Evolutionary conservation across 2,113 vertebrate genomes (phyloP).

Genomic region (Hemicordylus capensis): DNA sequence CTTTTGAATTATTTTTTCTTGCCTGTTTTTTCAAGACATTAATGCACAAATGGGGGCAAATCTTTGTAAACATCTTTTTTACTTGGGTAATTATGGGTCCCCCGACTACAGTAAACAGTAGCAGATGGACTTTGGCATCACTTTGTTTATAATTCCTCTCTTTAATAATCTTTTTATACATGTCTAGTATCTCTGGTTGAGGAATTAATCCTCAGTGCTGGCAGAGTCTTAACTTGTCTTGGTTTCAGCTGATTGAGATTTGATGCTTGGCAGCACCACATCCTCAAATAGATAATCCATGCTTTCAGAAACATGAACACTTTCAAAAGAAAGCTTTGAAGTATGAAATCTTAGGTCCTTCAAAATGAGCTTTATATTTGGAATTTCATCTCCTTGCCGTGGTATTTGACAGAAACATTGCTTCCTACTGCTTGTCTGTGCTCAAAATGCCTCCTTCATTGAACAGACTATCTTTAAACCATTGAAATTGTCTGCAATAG

Average conservation of each 20-base stretch:
- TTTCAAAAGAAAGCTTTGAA: background rate
- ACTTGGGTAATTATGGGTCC: background rate
- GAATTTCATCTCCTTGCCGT: background rate
- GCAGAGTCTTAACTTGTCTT: slow-evolving; percentile 37
- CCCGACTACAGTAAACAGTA: slow-evolving; percentile 13
- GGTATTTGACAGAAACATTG: background rate
- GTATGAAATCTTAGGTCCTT: slow-evolving; percentile 15
- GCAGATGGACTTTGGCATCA: slow-evolving; percentile 30
- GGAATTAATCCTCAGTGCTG: slow-evolving; percentile 39
- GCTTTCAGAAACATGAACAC: slow-evolving; percentile 20
- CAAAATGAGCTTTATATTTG: slow-evolving; percentile 17
- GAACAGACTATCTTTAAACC: background rate
- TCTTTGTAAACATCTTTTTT: background rate
- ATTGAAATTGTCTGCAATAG: background rate
- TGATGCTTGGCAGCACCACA: slow-evolving; percentile 37
- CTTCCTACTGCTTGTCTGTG: background rate
- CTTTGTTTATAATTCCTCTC: slow-evolving; percentile 34
- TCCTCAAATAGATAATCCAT: slow-evolving; percentile 44
- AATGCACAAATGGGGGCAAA: background rate
- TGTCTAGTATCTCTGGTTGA: slow-evolving; percentile 24
- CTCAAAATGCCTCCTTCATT: background rate
- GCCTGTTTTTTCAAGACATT: background rate
- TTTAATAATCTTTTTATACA: slow-evolving; percentile 40
- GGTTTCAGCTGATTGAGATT: slow-evolving; percentile 51
- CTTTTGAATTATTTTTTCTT: background rate